Percentiles rank a stretch among this genome's conserved stretches.
Conservation (phyloP, 2,888 invertebrate genomes). For the Caenorhabditis sp. region DNA sequence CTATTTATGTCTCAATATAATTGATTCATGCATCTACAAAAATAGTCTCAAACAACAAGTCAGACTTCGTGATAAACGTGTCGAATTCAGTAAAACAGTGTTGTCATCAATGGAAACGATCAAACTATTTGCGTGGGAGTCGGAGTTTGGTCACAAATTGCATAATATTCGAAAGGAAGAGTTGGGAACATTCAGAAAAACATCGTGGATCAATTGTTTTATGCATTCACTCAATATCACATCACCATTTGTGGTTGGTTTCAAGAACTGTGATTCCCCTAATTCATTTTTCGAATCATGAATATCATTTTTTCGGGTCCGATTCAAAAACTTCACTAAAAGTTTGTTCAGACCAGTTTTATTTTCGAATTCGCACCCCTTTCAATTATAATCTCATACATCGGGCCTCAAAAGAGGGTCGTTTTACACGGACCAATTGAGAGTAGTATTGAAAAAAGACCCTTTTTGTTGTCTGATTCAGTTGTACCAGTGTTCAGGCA, state of each 20-base stretch:
- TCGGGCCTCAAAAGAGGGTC: too few species aligned
- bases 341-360: too few species aligned
- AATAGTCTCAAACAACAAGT: conserved; percentile 30
- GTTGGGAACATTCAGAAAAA: conserved; percentile 22
- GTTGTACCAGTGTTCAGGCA: too few species aligned
- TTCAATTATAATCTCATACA: too few species aligned
- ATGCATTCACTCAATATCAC: conserved; percentile 43
- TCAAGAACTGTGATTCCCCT: background rate
- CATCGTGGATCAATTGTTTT: conserved; percentile 26
- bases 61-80: conserved; percentile 31
- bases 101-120: conserved; percentile 31
- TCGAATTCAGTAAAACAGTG: conserved; percentile 41
- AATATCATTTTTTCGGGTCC: too few species aligned
- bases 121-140: conserved; percentile 36
- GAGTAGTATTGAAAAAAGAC: too few species aligned
- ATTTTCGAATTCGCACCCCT: too few species aligned
- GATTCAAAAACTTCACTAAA: too few species aligned
- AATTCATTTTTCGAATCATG: background rate
- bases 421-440: too few species aligned
- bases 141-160: conserved; percentile 19
- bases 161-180: conserved; percentile 20
- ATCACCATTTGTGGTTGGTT: conserved; percentile 40
- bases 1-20: conserved; percentile 30
- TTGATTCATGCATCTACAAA: conserved; percentile 32
- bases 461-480: too few species aligned